Evolutionary conservation across 2,113 vertebrate genomes (phyloP).

Genomic region (Cacatua alba): DNA sequence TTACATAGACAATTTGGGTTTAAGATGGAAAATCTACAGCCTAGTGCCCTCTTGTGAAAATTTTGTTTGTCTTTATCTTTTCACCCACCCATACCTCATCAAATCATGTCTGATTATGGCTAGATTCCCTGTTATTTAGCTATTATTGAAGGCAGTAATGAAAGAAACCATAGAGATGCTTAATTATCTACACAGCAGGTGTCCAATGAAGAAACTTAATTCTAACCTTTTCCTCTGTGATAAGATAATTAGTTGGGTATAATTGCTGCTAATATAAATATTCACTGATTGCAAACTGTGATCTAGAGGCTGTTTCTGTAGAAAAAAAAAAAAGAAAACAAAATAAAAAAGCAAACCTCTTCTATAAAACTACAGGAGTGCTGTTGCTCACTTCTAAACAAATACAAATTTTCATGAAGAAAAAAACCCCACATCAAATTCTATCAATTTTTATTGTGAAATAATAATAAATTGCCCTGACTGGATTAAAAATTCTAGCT

Average conservation of each 20-base stretch:
- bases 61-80: conserved; percentile 46
- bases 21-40: neutral
- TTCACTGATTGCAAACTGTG: conserved; percentile 77
- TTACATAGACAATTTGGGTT: neutral
- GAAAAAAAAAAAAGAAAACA: neutral
- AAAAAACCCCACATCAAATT: neutral
- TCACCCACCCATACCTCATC: conserved; percentile 45
- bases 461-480: neutral
- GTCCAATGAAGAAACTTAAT: conserved; percentile 76
- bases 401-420: conserved; percentile 26
- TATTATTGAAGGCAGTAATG: conserved; percentile 80
- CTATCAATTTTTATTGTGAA: conserved; percentile 29
- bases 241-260: conserved; percentile 80
- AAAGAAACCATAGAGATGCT: conserved; percentile 79
- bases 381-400: conserved; percentile 63
- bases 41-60: neutral
- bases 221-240: conserved; percentile 79
- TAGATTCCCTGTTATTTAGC: conserved; percentile 77
- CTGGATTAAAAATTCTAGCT: conserved; percentile 3
- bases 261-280: conserved; percentile 82
- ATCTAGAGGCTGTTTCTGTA: conserved; percentile 60
- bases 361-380: conserved; percentile 28
- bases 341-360: neutral
- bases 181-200: conserved; percentile 82
- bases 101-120: conserved; percentile 77